phyloP scores from a whole-genome alignment of 2,888 invertebrate genomes.

The Therioaphis trifolii region DNA sequence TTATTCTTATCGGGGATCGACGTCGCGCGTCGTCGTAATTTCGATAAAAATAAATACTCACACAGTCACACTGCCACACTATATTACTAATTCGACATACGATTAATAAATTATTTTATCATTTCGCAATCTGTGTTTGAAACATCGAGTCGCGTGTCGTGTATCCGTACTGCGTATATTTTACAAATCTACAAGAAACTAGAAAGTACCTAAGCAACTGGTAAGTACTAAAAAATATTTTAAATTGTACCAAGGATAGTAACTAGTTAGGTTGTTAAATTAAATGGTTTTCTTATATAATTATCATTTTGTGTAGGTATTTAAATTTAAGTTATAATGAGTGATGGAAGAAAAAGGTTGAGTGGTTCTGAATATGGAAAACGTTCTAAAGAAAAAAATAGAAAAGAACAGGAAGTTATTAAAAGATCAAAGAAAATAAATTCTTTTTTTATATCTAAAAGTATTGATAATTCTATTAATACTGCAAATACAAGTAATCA shows the following conservation, averaged over 20 bases:
- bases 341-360: slow-evolving; percentile 29
- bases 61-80: too few species aligned
- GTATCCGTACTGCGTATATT: slow-evolving; percentile 30
- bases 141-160: slow-evolving; percentile 22
- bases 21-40: too few species aligned
- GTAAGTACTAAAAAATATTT: slow-evolving; percentile 12
- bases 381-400: too few species aligned
- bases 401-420: too few species aligned
- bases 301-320: slow-evolving; percentile 3
- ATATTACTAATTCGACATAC: too few species aligned
- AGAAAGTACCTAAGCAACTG: not conserved
- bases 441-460: too few species aligned
- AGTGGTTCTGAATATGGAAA: slow-evolving; percentile 8
- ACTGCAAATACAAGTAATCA: too few species aligned
- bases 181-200: slow-evolving; percentile 23
- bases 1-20: too few species aligned
- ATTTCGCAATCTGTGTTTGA: slow-evolving; percentile 29
- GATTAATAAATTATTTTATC: slow-evolving; percentile 19
- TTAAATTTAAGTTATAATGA: slow-evolving; percentile 11
- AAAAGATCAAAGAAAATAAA: too few species aligned
- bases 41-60: too few species aligned
- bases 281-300: slow-evolving; percentile 20
- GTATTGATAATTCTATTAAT: too few species aligned
- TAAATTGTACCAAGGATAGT: not conserved
- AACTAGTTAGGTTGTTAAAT: not conserved